Percentiles rank a stretch among this genome's conserved stretches.
These are phyloP conservation scores for Eidolon dupreanum DNA, from an alignment of 2,797 vertebrate genomes.

Conservation along the genomic window DNA sequence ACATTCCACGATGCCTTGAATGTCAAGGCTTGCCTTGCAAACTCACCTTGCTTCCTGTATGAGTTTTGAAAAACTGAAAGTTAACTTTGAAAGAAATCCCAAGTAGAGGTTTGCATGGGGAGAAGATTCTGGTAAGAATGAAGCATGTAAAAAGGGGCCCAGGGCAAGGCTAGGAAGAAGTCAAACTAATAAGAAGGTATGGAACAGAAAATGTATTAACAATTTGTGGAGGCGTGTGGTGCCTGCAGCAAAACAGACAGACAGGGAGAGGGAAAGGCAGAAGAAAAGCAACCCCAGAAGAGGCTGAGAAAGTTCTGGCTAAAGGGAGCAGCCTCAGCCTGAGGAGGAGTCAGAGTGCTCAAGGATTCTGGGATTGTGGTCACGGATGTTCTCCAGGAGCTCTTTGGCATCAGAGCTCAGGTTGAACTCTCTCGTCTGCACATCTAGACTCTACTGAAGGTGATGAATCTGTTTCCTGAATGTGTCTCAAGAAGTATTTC, in stretches of 20 bases:
- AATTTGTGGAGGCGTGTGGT: background rate
- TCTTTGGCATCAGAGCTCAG: background rate
- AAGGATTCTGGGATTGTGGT: background rate
- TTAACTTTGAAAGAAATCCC: conserved; percentile 74
- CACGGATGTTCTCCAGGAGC: background rate
- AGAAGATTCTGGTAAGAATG: background rate
- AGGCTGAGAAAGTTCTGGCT: background rate
- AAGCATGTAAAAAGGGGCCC: conserved; percentile 53
- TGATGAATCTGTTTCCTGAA: background rate
- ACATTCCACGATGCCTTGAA: conserved; percentile 54
- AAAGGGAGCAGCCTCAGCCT: background rate
- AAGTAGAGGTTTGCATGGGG: conserved; percentile 54
- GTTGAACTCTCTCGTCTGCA: background rate
- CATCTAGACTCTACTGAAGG: background rate
- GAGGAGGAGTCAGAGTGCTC: too few species aligned
- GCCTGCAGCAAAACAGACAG: background rate
- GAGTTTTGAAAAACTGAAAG: conserved; percentile 72
- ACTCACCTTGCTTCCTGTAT: conserved; percentile 62
- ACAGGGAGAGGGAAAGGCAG: background rate
- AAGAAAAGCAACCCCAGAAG: background rate
- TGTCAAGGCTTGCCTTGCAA: conserved; percentile 59
- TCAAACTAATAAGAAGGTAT: background rate
- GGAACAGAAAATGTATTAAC: background rate
- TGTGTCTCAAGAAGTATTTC: background rate
- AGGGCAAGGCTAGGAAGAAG: conserved; percentile 22